These are phyloP conservation scores for Papilio xuthus DNA, from an alignment of 1,140 invertebrate species.

Conservation along the genomic window DNA sequence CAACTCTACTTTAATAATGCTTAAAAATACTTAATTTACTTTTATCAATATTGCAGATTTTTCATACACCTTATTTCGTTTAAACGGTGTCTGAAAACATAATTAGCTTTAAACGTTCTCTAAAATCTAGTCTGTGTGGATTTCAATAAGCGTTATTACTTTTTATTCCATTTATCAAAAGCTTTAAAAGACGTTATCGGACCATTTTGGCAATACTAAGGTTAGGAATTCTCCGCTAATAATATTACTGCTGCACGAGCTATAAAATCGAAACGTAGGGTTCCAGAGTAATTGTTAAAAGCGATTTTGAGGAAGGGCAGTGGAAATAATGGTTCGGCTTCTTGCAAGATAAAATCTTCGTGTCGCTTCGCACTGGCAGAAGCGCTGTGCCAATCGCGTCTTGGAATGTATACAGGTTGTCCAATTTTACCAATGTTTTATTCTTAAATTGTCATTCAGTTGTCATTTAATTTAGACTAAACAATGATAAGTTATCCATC, in stretches of 20 bases:
- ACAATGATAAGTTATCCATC: no score
- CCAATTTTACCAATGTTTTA: conserved; percentile 32
- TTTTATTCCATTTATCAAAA: conserved; percentile 28
- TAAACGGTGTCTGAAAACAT: neutral
- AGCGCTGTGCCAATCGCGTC: conserved; percentile 41
- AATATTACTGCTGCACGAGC: conserved; percentile 34
- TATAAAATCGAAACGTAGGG: conserved; percentile 39
- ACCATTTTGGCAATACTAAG: conserved; percentile 20
- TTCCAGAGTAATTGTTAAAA: conserved; percentile 41
- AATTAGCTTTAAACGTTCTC: neutral
- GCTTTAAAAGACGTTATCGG: conserved; percentile 22
- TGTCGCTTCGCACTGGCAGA: conserved; percentile 48
- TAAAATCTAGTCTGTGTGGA: neutral
- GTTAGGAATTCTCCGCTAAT: conserved; percentile 30
- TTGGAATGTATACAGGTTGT: conserved; percentile 39
- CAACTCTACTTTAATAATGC: no score
- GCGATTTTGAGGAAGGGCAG: conserved; percentile 51
- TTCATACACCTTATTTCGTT: no score
- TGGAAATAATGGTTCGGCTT: conserved; percentile 63
- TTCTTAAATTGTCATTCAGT: neutral
- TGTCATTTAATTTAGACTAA: no score
- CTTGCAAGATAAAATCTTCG: conserved; percentile 60
- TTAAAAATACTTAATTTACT: no score
- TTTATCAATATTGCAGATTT: no score
- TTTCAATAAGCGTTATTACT: neutral